phyloP scores from a whole-genome alignment of 2,113 vertebrate genomes.

The Vulpes lagopus region DNA sequence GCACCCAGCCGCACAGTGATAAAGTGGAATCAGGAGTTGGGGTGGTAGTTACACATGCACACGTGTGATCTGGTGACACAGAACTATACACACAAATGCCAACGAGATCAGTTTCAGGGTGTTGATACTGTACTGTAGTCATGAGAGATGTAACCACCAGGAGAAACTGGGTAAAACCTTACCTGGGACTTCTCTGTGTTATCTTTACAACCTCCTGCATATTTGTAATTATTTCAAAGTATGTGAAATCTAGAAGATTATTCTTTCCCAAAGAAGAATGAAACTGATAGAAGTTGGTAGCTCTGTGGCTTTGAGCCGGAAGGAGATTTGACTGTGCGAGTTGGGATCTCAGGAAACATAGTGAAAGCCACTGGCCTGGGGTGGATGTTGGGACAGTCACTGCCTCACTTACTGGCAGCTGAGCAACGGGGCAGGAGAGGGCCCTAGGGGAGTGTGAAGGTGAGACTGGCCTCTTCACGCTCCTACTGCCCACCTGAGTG shows the following conservation, averaged over 20 bases:
- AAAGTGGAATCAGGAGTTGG: background rate
- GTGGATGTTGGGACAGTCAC: background rate
- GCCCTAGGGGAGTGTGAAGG: too few relatives aligned
- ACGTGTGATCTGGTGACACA: rapidly evolving
- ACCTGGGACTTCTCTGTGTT: background rate
- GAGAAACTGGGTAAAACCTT: too few relatives aligned
- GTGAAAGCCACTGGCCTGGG: background rate
- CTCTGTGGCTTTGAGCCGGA: background rate
- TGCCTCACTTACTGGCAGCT: background rate
- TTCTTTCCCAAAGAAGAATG: background rate
- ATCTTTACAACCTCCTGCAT: background rate
- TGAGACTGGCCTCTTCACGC: background rate
- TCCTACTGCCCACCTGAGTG: background rate
- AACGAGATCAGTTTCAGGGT: background rate
- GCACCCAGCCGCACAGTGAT: too few relatives aligned
- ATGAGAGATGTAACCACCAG: rapidly evolving
- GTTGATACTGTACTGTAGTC: background rate
- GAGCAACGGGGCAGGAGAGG: background rate
- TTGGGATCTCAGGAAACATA: rapidly evolving
- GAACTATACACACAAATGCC: rapidly evolving
- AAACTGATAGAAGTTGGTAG: background rate
- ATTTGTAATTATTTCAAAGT: background rate
- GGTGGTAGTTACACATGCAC: too few relatives aligned
- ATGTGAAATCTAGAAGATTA: background rate
- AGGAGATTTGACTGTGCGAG: background rate